Evolutionary conservation across 2,888 invertebrate species (phyloP).

Genomic region (Eupithecia exiguata): DNA sequence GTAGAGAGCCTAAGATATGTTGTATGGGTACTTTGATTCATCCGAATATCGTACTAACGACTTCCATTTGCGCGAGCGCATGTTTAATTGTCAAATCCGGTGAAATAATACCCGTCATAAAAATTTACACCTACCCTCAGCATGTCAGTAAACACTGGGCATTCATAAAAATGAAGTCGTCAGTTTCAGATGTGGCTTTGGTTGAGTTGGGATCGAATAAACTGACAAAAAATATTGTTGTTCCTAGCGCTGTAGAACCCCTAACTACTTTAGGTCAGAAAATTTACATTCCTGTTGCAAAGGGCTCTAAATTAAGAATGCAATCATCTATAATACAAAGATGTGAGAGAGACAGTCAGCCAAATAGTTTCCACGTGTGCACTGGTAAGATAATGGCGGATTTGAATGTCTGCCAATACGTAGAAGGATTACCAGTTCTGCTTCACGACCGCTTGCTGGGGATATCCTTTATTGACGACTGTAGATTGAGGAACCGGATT

Average conservation of each 20-base stretch:
- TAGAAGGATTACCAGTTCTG: conserved; percentile 61
- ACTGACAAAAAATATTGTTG: conserved; percentile 29
- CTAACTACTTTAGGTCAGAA: conserved; percentile 49
- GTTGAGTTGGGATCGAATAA: conserved; percentile 10
- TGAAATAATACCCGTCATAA: conserved; percentile 37
- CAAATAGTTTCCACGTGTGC: conserved; percentile 55
- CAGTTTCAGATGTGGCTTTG: conserved; percentile 20
- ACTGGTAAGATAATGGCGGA: conserved; percentile 43
- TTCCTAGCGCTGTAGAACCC: conserved; percentile 53
- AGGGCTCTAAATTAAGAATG: conserved; percentile 40
- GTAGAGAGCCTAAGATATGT: conserved; percentile 44
- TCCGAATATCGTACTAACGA: conserved; percentile 57
- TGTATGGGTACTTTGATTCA: conserved; percentile 61
- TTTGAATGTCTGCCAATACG: conserved; percentile 41
- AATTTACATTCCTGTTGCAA: conserved; percentile 52
- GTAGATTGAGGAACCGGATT: conserved; percentile 45
- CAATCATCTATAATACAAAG: conserved; percentile 50
- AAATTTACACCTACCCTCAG: conserved; percentile 41
- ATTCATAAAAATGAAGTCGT: not conserved
- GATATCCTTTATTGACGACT: conserved; percentile 46
- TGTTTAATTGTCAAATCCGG: conserved; percentile 50
- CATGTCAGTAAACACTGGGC: conserved; percentile 16
- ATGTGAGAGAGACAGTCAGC: conserved; percentile 44
- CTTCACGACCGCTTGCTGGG: conserved; percentile 56
- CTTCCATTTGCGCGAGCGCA: conserved; percentile 58